Conservation (phyloP, 2,888 invertebrate species). For the Ypsolopha sequella region DNA sequence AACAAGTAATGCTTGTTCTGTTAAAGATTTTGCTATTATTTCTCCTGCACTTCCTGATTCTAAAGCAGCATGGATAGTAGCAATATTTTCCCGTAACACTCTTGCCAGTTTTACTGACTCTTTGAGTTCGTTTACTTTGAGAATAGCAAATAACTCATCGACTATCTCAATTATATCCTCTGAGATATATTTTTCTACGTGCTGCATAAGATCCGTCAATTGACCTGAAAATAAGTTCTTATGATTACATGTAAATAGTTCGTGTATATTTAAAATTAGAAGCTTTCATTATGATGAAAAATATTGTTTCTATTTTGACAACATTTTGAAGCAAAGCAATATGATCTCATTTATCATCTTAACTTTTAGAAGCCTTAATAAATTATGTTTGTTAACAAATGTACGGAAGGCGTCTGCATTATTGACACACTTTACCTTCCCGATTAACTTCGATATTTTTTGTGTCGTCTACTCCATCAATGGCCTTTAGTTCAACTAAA, state of each 20-base stretch:
- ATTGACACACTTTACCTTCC: slow-evolving; percentile 23
- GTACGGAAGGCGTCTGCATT: slow-evolving; percentile 5
- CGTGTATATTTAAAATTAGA: too few relatives aligned
- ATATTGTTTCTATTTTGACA: neutral
- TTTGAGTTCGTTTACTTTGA: slow-evolving; percentile 19
- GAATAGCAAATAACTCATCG: slow-evolving; percentile 13
- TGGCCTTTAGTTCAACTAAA: slow-evolving; percentile 21
- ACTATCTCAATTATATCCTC: slow-evolving; percentile 17
- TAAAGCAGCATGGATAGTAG: slow-evolving; percentile 1
- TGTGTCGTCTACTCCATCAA: slow-evolving; percentile 11
- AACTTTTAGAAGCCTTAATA: neutral
- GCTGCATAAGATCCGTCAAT: slow-evolving; percentile 14
- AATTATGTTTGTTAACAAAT: neutral
- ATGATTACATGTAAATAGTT: too few relatives aligned
- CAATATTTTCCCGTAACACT: slow-evolving; percentile 14
- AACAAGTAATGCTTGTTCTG: slow-evolving; percentile 10
- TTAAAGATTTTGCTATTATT: neutral
- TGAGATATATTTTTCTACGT: slow-evolving; percentile 23
- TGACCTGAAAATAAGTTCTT: neutral
- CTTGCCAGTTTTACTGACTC: slow-evolving; percentile 16
- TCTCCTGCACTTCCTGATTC: neutral
- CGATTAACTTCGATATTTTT: slow-evolving; percentile 9
- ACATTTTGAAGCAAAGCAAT: neutral
- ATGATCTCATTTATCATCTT: neutral
- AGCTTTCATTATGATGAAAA: too few relatives aligned